phyloP scores from a whole-genome alignment of 2,113 vertebrate species.

The Anas platyrhynchos region DNA sequence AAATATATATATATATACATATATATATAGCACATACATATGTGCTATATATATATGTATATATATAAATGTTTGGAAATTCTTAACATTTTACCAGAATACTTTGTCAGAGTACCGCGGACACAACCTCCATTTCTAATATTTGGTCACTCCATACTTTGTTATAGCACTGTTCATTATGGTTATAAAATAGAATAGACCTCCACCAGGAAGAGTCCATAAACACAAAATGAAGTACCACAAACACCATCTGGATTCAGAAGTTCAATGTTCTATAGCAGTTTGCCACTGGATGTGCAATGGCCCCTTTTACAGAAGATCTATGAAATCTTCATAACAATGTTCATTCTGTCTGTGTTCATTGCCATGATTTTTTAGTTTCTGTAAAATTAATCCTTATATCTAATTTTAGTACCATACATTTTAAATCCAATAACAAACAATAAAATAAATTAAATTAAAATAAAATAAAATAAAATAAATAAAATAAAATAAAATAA shows the following conservation, averaged over 20 bases:
- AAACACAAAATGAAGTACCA: constrained; percentile 54
- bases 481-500: no score
- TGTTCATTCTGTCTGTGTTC: background rate
- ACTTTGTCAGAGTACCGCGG: background rate
- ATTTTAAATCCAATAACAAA: background rate
- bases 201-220: constrained; percentile 25
- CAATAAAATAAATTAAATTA: background rate
- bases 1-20: no score
- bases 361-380: background rate
- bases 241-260: constrained; percentile 45
- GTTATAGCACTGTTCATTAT: background rate
- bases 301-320: constrained; percentile 16
- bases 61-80: background rate
- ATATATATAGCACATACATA: no score
- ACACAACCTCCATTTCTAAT: background rate
- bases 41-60: no score
- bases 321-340: background rate
- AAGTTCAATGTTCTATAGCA: constrained; percentile 8
- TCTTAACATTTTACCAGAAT: background rate
- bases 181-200: constrained; percentile 31
- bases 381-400: background rate
- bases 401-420: background rate
- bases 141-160: background rate
- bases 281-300: constrained; percentile 5
- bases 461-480: no score